Base-by-base conservation (phyloP, 1,140 invertebrate species). In the Dreissena rostriformis region DNA sequence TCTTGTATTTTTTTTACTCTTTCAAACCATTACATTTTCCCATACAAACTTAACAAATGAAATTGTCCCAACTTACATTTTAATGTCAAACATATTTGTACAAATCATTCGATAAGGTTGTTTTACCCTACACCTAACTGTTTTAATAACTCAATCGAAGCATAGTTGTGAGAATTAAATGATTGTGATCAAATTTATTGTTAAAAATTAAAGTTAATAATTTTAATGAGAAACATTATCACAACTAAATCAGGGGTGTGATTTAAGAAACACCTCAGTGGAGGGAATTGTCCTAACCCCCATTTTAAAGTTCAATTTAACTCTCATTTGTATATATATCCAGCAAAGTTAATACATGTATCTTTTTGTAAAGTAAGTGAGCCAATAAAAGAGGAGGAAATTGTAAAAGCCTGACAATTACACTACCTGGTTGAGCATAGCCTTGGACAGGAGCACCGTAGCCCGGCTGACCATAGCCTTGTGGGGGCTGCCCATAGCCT, bases 381-480 rank as follows among this genome's bases (percentile, higher is more conserved):
- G 28, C n/a, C 28, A 10, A 11, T 26, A 22, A 11, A 66, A n/a
- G n/a, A 10, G 72, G 19, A 19, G 11, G 70, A 51, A 39, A 39
- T 15, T 22, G 39, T 53, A 24, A 61, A n/a, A 28, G 53, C 28
- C 73, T 63, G n/a, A 65, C 22, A n/a, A 53, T 22, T 10, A 49
- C 67, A 19, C 51, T 29, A 53, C 71, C 71, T 53, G 71, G 71
- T 24, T 17, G 70, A 1, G 49, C 22, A 29, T 29, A 17, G 1
- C 68, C 68, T 39, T 10, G 17, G 19, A 53, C 49, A 52, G 70
- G 70, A 15, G 52, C 49, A 19, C 70, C 70, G 15, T 73, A 22
- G 39, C 39, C 0, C 24, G 74, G 74, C 52, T 76, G 74, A n/a
- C 74, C 74, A 76, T 76, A 76, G 0, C 39, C 74, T 49, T 57